Evolutionary conservation across 2,113 vertebrate genomes (phyloP), one percentile per base, ranked within the genome.

Genomic region (Phoxinus phoxinus): DNA sequence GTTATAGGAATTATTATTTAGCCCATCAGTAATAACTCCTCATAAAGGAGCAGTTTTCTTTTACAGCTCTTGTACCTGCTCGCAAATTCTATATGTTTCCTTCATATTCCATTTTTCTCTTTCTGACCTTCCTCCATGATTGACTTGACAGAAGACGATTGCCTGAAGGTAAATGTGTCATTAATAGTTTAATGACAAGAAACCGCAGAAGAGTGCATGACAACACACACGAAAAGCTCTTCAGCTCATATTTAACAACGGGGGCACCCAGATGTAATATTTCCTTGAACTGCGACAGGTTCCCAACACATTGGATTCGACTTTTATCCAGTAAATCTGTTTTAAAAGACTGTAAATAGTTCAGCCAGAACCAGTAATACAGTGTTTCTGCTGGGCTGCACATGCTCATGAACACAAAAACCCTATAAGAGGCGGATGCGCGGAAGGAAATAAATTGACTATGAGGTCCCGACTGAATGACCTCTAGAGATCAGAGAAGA

Each of bases 31-130:
- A 35, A 51, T 30, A 23, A 51, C n/a, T 44, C 71, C 80, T 69
- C 75, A n/a, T 84, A 86, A 86, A 75, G 35, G 59, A 32, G n/a
- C 37, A 44, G 87, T 35, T 61, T 72, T 67, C 58, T 67, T 86
- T 86, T 53, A 63, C 67, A 23, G 67, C 13, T 53, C 61, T 81
- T 25, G 17, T 83, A 61, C 25, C 61, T 32, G 44, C 63, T 80
- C 30, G 63, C 13, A 48, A 25, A 61, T 19, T 71, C 86, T 65
- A 61, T 78, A 83, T 63, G 72, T 58, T 77, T 30, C 30, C 67
- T 27, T 81, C 83, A 48, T 58, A 65, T 56, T 53, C 23, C 27
- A 48, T 58, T 21, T 75, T 25, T 81, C 32, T 86, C 58, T 72
- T 41, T 69, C 48, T 41, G 65, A 81, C 65, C 48, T 81, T 65